Base-by-base conservation (phyloP, 37 sponge, comb jelly and placozoan genomes). In the Ianthella basta region DNA sequence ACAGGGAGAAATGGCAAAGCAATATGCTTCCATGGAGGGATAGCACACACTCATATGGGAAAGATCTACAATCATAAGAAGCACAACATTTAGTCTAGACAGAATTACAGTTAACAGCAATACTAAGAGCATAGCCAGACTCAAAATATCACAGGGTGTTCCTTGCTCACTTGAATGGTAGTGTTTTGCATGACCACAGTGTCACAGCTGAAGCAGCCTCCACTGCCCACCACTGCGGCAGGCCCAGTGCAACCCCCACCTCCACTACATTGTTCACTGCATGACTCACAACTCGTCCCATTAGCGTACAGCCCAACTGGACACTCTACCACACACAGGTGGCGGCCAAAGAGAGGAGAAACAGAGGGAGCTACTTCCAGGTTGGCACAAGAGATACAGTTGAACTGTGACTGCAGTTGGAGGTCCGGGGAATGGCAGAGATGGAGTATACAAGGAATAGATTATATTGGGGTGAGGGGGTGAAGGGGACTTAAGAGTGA, bases 201-300 rank as follows among this genome's bases (percentile, higher is more conserved):
- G 50, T 29, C 34, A 63, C 91, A 94, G 32, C 77, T 79, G 37
- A 85, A 60, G 77, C 91, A 91, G 27, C 91, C 91, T 18, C 65
- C 80, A 34, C 60, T 54, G 78, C 86, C 81, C 75, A 86, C 30
- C 33, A 88, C 80, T 30, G 82, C 80, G 13, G 72, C 38, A 2
- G 95, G 91, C 12, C 95, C 95, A 21, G 84, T 82, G 91, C 95
- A 94, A 15, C 91, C 95, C 27, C 53, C 55, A 50, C 23, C 67
- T 29, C 15, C 23, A 12, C n/a, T 41, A 64, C 95, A 94, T 34
- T 55, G 60, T 21, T 54, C 39, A 59, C 87, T 50, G 80, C 95
- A 94, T 0, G 81, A 79, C 50, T 59, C 21, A 75, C 92, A 92
- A 24, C 63, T 64, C 12, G 30, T 35, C 6, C 39, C 66, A 59